Percentiles rank a stretch among this genome's conserved stretches.
Conservation (phyloP, 92 coral and sea anemone species). For the Epizoanthus rinbou region DNA sequence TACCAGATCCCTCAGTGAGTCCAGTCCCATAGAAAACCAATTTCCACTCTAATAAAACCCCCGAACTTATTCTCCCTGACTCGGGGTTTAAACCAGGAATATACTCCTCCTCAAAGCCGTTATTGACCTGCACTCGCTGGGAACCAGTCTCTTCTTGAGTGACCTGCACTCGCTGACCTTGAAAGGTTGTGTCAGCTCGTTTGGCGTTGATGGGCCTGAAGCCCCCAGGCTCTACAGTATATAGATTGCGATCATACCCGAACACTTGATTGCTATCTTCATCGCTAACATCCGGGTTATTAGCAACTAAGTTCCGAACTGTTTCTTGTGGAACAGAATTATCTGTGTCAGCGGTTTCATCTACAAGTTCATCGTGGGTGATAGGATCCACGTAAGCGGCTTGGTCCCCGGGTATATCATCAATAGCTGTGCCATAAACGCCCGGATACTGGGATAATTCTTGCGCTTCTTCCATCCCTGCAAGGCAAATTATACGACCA, state of each 20-base stretch:
- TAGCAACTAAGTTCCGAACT: conserved; percentile 35
- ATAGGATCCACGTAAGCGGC: conserved; percentile 1
- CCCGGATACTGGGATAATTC: conserved; percentile 37
- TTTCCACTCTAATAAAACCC: conserved; percentile 90
- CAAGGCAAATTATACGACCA: not conserved
- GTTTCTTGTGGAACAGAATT: not conserved
- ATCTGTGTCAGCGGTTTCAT: conserved; percentile 28
- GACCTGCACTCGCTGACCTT: conserved; percentile 92
- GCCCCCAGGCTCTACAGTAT: conserved; percentile 34
- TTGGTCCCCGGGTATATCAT: conserved; percentile 12
- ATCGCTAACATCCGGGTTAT: conserved; percentile 34
- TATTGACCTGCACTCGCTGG: conserved; percentile 97
- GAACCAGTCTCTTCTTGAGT: conserved; percentile 98
- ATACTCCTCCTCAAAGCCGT: conserved; percentile 96
- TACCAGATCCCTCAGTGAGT: conserved; percentile 52
- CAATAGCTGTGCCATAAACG: conserved; percentile 34
- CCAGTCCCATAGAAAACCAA: conserved; percentile 93
- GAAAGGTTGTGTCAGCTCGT: conserved; percentile 63
- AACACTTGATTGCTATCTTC: conserved; percentile 70
- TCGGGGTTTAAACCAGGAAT: conserved; percentile 96
- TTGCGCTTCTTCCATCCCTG: conserved; percentile 34
- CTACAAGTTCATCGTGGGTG: conserved; percentile 11
- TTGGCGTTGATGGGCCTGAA: conserved; percentile 62
- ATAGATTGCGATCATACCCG: conserved; percentile 81
- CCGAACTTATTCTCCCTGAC: conserved; percentile 90